Evolutionary conservation across 2,888 invertebrate species (phyloP), one percentile per base, ranked within the genome.

Genomic region (Dioctria rufipes): DNA sequence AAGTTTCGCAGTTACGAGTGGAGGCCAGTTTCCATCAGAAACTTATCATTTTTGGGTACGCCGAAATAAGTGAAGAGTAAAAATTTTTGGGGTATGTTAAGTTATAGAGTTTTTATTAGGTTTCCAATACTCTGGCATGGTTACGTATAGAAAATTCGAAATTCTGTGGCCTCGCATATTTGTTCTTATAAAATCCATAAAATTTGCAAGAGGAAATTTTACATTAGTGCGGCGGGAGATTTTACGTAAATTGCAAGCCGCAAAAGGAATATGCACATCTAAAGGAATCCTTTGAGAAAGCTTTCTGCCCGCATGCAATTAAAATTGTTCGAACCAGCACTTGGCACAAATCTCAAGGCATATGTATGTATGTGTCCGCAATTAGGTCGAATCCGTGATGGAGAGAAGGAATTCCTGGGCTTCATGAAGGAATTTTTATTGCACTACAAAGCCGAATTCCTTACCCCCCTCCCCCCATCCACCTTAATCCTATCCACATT

Each of bases 341-440:
- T 63, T 63, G 63, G 77, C 77, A 77, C 77, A 77, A 77, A 77
- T 77, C 77, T 63, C 49, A 42, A 63, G 46, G 77, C 77, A 63
- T 63, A 63, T 63, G 77, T 46, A 63, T 63, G 77, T 46, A 43
- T 49, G 63, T 77, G 63, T 77, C 77, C 77, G 63, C 77, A 77
- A 77, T 77, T 77, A 77, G 77, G 77, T 77, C 63, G 63, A 63
- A 77, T 54, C 77, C 49, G 77, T 77, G 77, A 77, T 77, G 77
- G 77, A 77, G 77, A 63, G 63, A 77, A 77, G 77, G 77, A 77
- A 77, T 77, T 37, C 77, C 77, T 63, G 40, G 77, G 63, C 77
- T 77, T 49, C 77, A 63, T 77, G 77, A 63, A 63, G 77, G 77
- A 77, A 77, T 77, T 77, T 77, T 63, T 77, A 77, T 77, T 77